These are phyloP conservation scores for Gopherus evgoodei DNA, from an alignment of 2,113 vertebrate species.

Conservation along the genomic window DNA sequence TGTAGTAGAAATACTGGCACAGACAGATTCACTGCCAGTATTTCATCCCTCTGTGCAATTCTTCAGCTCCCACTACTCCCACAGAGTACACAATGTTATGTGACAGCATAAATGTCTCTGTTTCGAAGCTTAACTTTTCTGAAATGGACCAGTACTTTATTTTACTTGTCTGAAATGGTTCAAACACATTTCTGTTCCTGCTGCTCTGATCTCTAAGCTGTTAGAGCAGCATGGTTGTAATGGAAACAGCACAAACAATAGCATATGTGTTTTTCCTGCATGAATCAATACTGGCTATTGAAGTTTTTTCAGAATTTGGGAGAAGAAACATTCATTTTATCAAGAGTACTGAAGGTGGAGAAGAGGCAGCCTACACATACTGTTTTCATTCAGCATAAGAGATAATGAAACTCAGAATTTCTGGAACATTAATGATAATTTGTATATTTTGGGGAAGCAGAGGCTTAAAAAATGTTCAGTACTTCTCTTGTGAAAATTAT, in stretches of 20 bases:
- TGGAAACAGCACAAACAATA: neutral
- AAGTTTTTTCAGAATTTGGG: neutral
- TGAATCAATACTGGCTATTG: neutral
- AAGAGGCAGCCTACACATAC: neutral
- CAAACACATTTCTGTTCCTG: neutral
- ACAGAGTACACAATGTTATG: neutral
- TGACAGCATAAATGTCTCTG: neutral
- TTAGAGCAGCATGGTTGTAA: neutral
- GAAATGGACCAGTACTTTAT: neutral
- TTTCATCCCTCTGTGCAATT: neutral
- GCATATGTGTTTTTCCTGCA: neutral
- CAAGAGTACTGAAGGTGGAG: neutral
- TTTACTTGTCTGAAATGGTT: neutral
- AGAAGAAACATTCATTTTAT: neutral
- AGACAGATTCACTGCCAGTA: neutral
- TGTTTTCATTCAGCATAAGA: neutral
- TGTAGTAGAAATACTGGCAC: neutral
- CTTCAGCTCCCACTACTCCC: neutral
- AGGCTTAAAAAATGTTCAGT: neutral
- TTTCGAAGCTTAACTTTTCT: neutral
- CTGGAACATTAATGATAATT: neutral
- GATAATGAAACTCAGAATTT: neutral
- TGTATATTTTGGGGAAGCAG: neutral
- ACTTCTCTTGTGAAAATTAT: neutral
- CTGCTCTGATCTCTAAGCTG: neutral